Evolutionary conservation across 2,113 vertebrate genomes (phyloP).

Genomic region (Xyrauchen texanus): DNA sequence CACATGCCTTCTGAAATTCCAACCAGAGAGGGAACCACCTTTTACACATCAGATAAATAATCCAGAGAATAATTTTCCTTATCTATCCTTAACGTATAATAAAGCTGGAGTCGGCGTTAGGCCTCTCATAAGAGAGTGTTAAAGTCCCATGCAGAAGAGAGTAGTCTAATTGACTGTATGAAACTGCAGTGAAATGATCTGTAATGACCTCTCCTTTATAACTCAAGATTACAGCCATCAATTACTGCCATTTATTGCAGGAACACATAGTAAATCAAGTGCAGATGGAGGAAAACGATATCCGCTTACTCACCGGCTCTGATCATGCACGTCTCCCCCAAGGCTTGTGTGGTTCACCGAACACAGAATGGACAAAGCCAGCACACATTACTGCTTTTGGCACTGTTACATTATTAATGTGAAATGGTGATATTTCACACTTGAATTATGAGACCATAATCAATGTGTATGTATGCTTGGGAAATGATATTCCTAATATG

Average conservation of each 20-base stretch:
- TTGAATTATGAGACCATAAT: slow-evolving; percentile 27
- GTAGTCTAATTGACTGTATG: slow-evolving; percentile 24
- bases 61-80: slow-evolving; percentile 17
- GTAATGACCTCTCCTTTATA: slow-evolving; percentile 41
- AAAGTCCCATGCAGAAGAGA: neutral
- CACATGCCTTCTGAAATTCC: neutral
- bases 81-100: neutral
- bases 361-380: slow-evolving; percentile 4
- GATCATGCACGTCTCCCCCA: neutral
- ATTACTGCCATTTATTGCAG: slow-evolving; percentile 35
- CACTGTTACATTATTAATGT: slow-evolving; percentile 48
- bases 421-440: slow-evolving; percentile 38
- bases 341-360: neutral
- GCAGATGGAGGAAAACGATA: slow-evolving; percentile 33
- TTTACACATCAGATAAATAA: slow-evolving; percentile 18
- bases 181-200: slow-evolving; percentile 27
- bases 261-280: slow-evolving; percentile 21
- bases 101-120: neutral
- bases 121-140: neutral
- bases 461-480: neutral
- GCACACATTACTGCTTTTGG: slow-evolving; percentile 22
- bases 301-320: neutral
- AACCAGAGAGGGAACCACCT: neutral
- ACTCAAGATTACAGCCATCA: slow-evolving; percentile 41
- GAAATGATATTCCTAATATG: slow-evolving; percentile 27